These are phyloP conservation scores for Pachycephus smyrnensis DNA, from an alignment of 2,888 invertebrate species.

Conservation along the genomic window DNA sequence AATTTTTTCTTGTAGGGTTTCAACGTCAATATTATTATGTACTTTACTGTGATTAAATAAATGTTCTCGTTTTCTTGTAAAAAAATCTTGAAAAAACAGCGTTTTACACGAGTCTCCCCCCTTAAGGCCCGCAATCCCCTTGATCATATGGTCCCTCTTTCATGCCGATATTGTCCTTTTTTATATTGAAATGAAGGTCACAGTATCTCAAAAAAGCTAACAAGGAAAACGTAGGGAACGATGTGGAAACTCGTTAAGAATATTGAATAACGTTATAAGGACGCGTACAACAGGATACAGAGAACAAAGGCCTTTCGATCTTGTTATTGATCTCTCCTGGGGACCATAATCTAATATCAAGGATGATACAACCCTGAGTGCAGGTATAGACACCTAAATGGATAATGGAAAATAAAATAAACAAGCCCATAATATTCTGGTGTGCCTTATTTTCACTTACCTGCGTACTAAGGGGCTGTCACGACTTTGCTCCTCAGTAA, in stretches of 20 bases:
- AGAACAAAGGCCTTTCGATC: neutral
- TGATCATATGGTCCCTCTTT: neutral
- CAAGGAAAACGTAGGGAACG: neutral
- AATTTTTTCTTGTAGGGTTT: neutral
- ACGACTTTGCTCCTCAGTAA: neutral
- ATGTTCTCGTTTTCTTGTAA: neutral
- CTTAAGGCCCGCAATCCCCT: neutral
- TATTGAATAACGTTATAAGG: neutral
- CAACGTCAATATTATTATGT: neutral
- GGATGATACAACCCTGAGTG: neutral
- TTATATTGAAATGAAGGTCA: neutral
- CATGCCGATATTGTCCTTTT: too few relatives aligned
- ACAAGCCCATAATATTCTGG: neutral
- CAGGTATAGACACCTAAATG: neutral
- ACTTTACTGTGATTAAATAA: neutral
- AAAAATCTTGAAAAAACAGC: conserved; percentile 4
- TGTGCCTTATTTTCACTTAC: neutral
- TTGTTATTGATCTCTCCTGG: neutral
- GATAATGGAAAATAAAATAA: neutral
- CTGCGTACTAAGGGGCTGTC: neutral
- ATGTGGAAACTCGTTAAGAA: neutral
- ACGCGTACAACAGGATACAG: neutral
- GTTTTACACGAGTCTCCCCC: conserved; percentile 2
- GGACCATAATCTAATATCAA: neutral
- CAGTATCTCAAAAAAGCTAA: neutral